A percentile compares a stretch with the other conserved stretches of the same genome.
phyloP scores from a whole-genome alignment of 2,113 vertebrate species.

The Gymnocephalus cernua region DNA sequence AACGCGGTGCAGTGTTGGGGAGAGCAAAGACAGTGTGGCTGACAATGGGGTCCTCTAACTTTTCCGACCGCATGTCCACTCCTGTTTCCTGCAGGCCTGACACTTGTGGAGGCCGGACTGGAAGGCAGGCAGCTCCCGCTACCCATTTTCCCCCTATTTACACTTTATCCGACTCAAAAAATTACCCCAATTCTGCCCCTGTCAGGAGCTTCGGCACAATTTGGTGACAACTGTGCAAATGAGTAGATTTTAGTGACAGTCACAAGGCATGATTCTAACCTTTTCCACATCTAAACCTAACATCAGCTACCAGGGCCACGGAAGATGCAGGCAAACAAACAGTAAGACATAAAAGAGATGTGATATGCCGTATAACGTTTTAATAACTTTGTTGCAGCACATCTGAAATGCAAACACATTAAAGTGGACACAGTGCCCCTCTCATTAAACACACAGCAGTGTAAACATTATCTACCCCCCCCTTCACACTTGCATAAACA shows the following conservation, averaged over 20 bases:
- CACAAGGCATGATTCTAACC: constrained; percentile 40
- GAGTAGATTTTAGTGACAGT: constrained; percentile 57
- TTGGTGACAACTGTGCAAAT: constrained; percentile 47
- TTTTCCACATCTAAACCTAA: constrained; percentile 44
- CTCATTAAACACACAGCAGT: constrained; percentile 72
- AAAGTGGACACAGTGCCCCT: constrained; percentile 64
- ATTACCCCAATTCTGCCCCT: constrained; percentile 34
- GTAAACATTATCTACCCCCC: constrained; percentile 61
- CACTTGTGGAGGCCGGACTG: constrained; percentile 45
- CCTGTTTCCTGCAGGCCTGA: constrained; percentile 42
- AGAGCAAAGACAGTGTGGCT: constrained; percentile 25
- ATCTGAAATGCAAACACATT: constrained; percentile 73
- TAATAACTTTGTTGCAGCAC: constrained; percentile 69
- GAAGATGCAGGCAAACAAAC: constrained; percentile 53
- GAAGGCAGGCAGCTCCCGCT: constrained; percentile 9
- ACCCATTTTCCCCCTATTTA: neutral
- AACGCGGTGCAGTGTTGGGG: constrained; percentile 45
- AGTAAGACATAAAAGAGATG: constrained; percentile 57
- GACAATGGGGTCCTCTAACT: constrained; percentile 46
- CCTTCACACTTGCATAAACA: constrained; percentile 56
- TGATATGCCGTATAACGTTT: constrained; percentile 55
- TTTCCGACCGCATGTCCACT: constrained; percentile 39
- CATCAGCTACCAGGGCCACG: constrained; percentile 52
- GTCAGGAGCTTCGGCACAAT: constrained; percentile 31
- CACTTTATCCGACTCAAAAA: constrained; percentile 31